These are phyloP conservation scores for Turnix velox DNA, from an alignment of 2,113 vertebrate genomes.

Conservation along the genomic window DNA sequence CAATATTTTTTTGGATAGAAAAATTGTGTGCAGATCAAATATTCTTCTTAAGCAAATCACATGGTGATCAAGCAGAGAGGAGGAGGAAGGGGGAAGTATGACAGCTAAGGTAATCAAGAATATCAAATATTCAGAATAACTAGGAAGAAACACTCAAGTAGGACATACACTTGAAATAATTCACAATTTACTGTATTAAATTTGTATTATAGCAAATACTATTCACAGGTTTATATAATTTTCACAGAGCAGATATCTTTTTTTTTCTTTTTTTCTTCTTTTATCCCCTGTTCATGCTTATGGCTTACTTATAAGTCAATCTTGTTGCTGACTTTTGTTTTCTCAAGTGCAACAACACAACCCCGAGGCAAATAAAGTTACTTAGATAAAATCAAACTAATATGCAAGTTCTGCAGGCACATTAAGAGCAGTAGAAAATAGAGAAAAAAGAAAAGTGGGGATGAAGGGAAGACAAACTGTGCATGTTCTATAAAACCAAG, in stretches of 20 bases:
- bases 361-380: not conserved
- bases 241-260: not conserved
- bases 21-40: not conserved
- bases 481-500: not conserved
- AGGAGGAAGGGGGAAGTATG: rapidly evolving
- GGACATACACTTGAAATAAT: not conserved
- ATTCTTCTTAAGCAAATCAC: not conserved
- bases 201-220: not conserved
- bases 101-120: not conserved
- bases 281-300: not conserved
- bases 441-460: not conserved
- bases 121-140: not conserved
- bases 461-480: not conserved
- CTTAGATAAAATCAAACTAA: not conserved
- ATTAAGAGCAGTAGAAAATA: not conserved
- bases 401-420: not conserved
- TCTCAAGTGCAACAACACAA: not conserved
- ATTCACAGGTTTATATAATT: not conserved
- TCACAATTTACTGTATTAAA: not conserved
- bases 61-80: not conserved
- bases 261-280: not conserved
- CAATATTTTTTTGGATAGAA: not conserved
- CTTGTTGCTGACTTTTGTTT: not conserved
- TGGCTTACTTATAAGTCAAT: not conserved
- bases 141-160: not conserved